Base-by-base conservation (phyloP, 2,888 invertebrate genomes). In the Holacanthella duospinosa region DNA sequence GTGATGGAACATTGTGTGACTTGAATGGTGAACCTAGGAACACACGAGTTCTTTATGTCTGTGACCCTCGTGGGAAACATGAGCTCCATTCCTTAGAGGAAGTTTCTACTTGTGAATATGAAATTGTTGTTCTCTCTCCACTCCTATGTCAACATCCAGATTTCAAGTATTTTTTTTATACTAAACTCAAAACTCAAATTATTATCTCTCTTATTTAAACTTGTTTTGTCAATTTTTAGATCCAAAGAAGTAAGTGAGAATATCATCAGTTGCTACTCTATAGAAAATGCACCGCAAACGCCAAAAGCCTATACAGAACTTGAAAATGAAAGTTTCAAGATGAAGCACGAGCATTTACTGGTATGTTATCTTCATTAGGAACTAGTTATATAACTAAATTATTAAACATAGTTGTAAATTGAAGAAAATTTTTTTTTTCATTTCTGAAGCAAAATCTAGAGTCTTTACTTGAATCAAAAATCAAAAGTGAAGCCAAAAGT, bases 1-100 rank as follows among this genome's bases (percentile, higher is more conserved):
- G 83, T 43, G 89, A 88, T 76, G 97, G 97, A 74, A 94, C 96
- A 0, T 73, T 85, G 16, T 99, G 99, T 76, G 96, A 97, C 74
- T 79, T 99, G 59, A 96, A 86, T 70, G 87, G 87, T 61, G 85
- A 87, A 73, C 90, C 91, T 0, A 83, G 96, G 21, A 79, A 84
- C 25, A 89, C 93, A 0, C 84, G 85, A 74, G 85, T 95, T 1
- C 81, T 88, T 1, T 96, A 95, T 75, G 89, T 94, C 0, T 96
- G 96, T 79, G 90, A 88, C 75, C 82, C 84, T 2, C 87, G 89
- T 73, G 90, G 92, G 1, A 89, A 90, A 74, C 91, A 93, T 73
- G 94, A 95, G 75, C 86, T 96, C 1, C 92, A 89, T 76, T 90
- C 91, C 0, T 83, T 96, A 66, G 94, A 94, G 75, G 96, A 96